Conservation (phyloP, 1,140 invertebrate species). For the Drosophila lacteicornis region DNA sequence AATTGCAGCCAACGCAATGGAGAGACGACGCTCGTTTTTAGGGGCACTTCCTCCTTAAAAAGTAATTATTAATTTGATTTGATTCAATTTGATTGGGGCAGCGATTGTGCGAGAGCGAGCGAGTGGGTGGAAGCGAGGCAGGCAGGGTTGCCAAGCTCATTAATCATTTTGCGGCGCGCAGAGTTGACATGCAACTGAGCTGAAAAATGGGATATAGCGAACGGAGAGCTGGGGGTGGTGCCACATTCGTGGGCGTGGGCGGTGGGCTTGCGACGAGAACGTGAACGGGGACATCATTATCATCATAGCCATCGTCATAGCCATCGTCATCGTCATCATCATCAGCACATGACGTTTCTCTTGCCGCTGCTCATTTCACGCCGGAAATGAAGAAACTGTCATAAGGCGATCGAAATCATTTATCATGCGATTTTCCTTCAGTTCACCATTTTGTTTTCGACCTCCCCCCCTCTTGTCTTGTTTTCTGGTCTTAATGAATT, state of each 20-base stretch:
- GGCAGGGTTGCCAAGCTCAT: slow-evolving; percentile 54
- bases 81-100: slow-evolving; percentile 79
- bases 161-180: slow-evolving; percentile 69
- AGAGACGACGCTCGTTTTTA: slow-evolving; percentile 10
- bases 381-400: slow-evolving; percentile 85
- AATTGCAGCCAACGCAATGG: slow-evolving; percentile 44
- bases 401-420: slow-evolving; percentile 84
- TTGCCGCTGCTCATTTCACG: slow-evolving; percentile 73
- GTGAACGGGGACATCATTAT: slow-evolving; percentile 14
- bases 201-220: slow-evolving; percentile 11
- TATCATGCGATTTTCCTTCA: slow-evolving; percentile 79
- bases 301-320: slow-evolving; percentile 10
- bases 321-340: slow-evolving; percentile 8
- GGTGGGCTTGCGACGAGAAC: slow-evolving; percentile 13
- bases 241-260: slow-evolving; percentile 3
- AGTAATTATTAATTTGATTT: slow-evolving; percentile 83
- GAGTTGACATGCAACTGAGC: slow-evolving; percentile 55
- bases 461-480: slow-evolving; percentile 19
- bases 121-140: slow-evolving; percentile 31
- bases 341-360: slow-evolving; percentile 33
- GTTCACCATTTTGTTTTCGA: slow-evolving; percentile 62
- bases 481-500: slow-evolving; percentile 66
- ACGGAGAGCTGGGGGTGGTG: slow-evolving; percentile 5
- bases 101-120: slow-evolving; percentile 43
- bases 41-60: slow-evolving; percentile 54